Evolutionary conservation across 2,113 vertebrate species (phyloP).

Genomic region (Malurus alboscapulatus): DNA sequence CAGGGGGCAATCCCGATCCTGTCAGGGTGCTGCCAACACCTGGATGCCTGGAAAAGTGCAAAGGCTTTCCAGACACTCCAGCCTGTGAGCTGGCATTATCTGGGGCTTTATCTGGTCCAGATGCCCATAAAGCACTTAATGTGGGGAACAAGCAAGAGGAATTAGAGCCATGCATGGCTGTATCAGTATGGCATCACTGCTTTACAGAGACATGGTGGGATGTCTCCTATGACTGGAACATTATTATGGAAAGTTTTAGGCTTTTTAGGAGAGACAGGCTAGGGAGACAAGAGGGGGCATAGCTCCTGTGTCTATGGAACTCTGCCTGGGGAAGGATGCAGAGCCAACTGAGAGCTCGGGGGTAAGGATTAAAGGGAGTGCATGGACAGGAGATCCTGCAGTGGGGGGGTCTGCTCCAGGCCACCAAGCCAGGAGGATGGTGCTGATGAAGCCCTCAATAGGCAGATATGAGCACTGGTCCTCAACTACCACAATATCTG

Average conservation of each 20-base stretch:
- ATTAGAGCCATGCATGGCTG: not conserved
- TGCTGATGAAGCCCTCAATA: not conserved
- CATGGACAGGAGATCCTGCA: not conserved
- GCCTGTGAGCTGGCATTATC: too few species aligned
- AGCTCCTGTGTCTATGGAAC: not conserved
- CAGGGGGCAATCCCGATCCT: accelerated
- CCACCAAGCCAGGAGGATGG: not conserved
- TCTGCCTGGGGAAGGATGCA: not conserved
- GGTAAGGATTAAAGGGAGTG: not conserved
- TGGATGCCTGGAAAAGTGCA: not conserved
- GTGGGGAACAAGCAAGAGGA: not conserved
- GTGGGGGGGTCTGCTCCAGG: not conserved
- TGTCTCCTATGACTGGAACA: not conserved
- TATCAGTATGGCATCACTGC: too few species aligned
- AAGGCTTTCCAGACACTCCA: not conserved
- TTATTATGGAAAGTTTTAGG: not conserved
- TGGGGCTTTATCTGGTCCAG: not conserved
- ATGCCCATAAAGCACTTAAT: not conserved
- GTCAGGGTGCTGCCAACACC: not conserved
- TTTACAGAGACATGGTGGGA: not conserved
- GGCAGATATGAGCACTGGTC: not conserved
- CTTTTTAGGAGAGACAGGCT: not conserved
- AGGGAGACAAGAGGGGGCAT: not conserved
- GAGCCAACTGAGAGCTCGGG: not conserved
- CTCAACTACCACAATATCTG: not conserved